These are phyloP conservation scores for Oreonectes daqikongensis DNA, from an alignment of 2,797 vertebrate species.

Conservation along the genomic window DNA sequence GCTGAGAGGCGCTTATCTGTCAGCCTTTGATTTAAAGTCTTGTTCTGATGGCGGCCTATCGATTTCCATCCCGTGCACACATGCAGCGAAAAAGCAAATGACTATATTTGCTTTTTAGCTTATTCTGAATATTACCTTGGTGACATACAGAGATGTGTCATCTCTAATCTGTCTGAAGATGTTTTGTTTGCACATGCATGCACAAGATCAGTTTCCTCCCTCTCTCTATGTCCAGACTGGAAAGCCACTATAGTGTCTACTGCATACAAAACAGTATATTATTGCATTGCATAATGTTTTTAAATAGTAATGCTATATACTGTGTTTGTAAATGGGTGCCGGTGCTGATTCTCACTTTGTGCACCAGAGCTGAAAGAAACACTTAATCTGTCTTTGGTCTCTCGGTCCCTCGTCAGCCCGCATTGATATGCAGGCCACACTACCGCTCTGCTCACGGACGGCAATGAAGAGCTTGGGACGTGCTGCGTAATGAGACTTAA, in stretches of 20 bases:
- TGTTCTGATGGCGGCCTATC: slow-evolving; percentile 17
- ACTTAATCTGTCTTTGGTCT: slow-evolving; percentile 35
- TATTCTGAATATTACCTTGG: slow-evolving; percentile 25
- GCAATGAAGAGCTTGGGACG: slow-evolving; percentile 44
- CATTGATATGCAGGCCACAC: slow-evolving; percentile 57
- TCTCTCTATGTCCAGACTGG: neutral
- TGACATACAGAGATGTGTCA: slow-evolving; percentile 18
- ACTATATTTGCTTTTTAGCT: slow-evolving; percentile 3
- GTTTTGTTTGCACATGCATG: slow-evolving; percentile 5
- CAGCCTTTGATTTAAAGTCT: slow-evolving; percentile 41
- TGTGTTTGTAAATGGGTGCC: slow-evolving; percentile 53
- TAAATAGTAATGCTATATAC: neutral
- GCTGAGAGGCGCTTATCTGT: slow-evolving; percentile 43
- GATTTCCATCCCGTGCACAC: slow-evolving; percentile 17
- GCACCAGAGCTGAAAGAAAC: slow-evolving; percentile 51
- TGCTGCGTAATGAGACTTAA: slow-evolving; percentile 53
- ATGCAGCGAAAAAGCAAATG: neutral
- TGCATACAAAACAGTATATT: neutral
- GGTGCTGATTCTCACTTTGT: slow-evolving; percentile 66
- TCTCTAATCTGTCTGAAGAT: slow-evolving; percentile 5
- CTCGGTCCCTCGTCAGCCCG: neutral
- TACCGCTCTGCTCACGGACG: slow-evolving; percentile 17
- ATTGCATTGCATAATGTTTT: neutral
- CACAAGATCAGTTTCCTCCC: neutral
- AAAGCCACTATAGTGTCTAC: too few species aligned